A percentile compares a stretch with the other conserved stretches of the same genome.
These are phyloP conservation scores for Eledona agricola DNA, from an alignment of 2,888 invertebrate genomes.

Conservation along the genomic window DNA sequence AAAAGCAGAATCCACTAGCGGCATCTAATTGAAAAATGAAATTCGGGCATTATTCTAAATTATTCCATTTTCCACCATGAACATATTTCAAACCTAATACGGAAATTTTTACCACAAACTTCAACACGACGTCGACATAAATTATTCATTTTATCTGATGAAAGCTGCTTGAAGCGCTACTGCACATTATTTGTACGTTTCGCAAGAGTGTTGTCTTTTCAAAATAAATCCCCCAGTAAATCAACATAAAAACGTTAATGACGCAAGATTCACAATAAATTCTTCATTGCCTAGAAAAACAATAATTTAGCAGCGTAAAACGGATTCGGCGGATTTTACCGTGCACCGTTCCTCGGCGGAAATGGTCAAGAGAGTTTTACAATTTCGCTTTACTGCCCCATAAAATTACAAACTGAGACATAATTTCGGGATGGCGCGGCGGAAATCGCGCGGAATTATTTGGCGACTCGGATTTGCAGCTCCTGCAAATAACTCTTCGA, in stretches of 20 bases:
- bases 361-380: conserved; percentile 7
- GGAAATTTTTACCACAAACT: conserved; percentile 12
- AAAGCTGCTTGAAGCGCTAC: conserved; percentile 16
- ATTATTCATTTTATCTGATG: conserved; percentile 27
- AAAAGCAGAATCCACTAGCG: conserved; percentile 13
- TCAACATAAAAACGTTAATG: no score
- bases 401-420: conserved; percentile 7
- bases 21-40: conserved; percentile 21
- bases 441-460: neutral
- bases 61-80: conserved; percentile 20
- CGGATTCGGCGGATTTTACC: no score
- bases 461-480: no score
- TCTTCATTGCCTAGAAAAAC: no score
- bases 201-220: conserved; percentile 11
- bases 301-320: no score
- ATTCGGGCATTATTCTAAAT: conserved; percentile 15
- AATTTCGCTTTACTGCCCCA: neutral
- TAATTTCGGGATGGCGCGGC: conserved; percentile 6
- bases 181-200: conserved; percentile 22
- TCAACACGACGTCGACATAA: conserved; percentile 18
- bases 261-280: neutral
- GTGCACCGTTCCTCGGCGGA: conserved; percentile 2
- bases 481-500: conserved; percentile 14
- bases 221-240: no score
- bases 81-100: conserved; percentile 19